Conservation (phyloP, 2,797 vertebrate species). For the Bovichtus variegatus region DNA sequence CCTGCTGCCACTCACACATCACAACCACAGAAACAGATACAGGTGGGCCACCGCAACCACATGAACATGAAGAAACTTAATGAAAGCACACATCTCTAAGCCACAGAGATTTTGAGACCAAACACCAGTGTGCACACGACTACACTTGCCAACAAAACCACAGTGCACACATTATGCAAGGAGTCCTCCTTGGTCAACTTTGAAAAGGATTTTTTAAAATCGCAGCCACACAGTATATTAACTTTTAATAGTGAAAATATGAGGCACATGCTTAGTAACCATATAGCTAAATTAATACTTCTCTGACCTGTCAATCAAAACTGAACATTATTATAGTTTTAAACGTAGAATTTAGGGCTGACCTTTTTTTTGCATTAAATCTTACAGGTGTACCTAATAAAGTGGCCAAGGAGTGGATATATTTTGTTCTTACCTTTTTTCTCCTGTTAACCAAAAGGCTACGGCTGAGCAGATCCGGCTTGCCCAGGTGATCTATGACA, state of each 20-base stretch:
- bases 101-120: not conserved
- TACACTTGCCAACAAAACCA: constrained; percentile 8
- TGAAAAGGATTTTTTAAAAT: not conserved
- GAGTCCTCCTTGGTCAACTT: not conserved
- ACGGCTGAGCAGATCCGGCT: constrained; percentile 98
- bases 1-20: constrained; percentile 88
- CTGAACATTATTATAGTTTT: not conserved
- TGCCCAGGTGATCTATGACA: constrained; percentile 98
- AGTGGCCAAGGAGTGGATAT: not conserved
- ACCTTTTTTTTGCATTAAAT: not conserved
- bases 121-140: not conserved
- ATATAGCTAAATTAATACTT: not conserved
- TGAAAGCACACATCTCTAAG: not conserved
- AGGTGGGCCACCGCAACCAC: constrained; percentile 85
- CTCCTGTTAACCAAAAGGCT: constrained; percentile 81
- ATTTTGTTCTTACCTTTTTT: not conserved
- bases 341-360: not conserved
- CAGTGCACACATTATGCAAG: constrained; percentile 10
- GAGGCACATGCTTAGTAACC: not conserved
- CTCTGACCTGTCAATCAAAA: not conserved
- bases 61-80: not conserved
- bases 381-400: not conserved
- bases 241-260: not conserved
- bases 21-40: constrained; percentile 95
- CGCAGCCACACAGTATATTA: not conserved